Base-by-base conservation (phyloP, 2,888 invertebrate genomes). In the Platycheirus rosarum region DNA sequence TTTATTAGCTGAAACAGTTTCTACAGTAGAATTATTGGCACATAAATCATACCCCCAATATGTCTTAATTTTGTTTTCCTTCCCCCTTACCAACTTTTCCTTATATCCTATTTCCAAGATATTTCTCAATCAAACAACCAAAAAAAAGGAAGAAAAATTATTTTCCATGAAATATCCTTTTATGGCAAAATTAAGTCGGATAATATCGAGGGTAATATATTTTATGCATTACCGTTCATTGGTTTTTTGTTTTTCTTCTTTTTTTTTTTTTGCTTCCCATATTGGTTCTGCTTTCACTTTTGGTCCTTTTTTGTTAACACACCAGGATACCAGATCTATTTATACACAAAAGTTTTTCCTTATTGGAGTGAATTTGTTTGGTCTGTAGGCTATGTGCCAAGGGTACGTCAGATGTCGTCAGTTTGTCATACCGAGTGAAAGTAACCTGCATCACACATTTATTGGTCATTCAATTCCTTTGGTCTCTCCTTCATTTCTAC, bases 161-260 rank as follows among this genome's bases (percentile, higher is more conserved):
- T 79, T 73, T 71, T 57, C 42, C 68, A 79, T 69, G 53, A 80
- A 75, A 76, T 71, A 76, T 75, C 53, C 53, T 66, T 80, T 80
- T 80, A 75, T 80, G 75, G 53, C 51, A 65, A 75, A 80, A 70
- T 75, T 80, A 74, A 75, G 70, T 80, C 62, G 68, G 49, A 75
- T 74, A 51, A 70, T 70, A 75, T 75, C 40, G 65, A 69, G 63
- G 69, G 65, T 26, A 69, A 79, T 80, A 75, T 75, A 80, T 80
- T 80, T 65, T 75, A 80, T 75, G 79, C 49, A 57, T 63, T 49
- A 29, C 62, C 74, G 42, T 70, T 51, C 44, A 26, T 40, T 65
- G 23, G 53, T 46, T 71, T 37, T 20, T 32, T 53, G n/a, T 9
- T 42, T 51, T 29, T n/a, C 11, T 8, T 49, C 32, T 13, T 20